Evolutionary conservation across 2,888 invertebrate species (phyloP), one percentile per base, ranked within the genome.

Genomic region (Leptinotarsa rubiginosa): DNA sequence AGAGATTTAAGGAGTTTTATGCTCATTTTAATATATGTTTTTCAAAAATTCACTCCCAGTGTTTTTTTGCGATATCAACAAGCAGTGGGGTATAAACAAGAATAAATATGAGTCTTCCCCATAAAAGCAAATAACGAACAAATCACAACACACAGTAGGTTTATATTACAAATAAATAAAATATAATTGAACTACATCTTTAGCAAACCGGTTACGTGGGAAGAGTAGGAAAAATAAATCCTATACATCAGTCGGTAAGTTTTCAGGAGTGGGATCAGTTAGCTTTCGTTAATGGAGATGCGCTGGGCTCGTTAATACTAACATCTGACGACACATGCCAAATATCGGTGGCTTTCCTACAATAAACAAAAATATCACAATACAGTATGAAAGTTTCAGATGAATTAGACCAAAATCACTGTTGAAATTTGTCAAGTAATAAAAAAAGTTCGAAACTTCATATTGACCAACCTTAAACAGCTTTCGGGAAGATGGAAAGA

Each of bases 401-500:
- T 41, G 41, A 10, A 31, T 10, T 10, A 31, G 31, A 31, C 10
- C 10, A 31, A 31, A 31, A 31, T 31, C 1, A 41, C 10, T 41
- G 41, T 41, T 41, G 41, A 41, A 41, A 41, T 12, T 41, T 41
- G 41, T 41, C 2, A 41, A 0, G 41, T 41, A 41, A 12, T 41
- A 10, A 15, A 56, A 18, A 66, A 7, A 49, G 47, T 65, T 41
- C 20, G 16, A 68, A 52, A 47, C 13, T 54, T 15, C 2, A 52
- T 56, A 15, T 50, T 67, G 50, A 75, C 75, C 66, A 54, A 93
- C 93, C 91, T 92, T 83, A 91, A 90, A 84, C 91, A 91, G 75
- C 90, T 89, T 72, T 90, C 89, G 1, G 93, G 92, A 82, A 94
- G 88, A 71, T 88, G 89, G 79, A 91, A 84, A 12, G 91, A 90